Percentiles rank a stretch among this genome's conserved stretches.
Conservation (phyloP, 2,888 invertebrate species). For the Poecilobothrus nobilitatus region DNA sequence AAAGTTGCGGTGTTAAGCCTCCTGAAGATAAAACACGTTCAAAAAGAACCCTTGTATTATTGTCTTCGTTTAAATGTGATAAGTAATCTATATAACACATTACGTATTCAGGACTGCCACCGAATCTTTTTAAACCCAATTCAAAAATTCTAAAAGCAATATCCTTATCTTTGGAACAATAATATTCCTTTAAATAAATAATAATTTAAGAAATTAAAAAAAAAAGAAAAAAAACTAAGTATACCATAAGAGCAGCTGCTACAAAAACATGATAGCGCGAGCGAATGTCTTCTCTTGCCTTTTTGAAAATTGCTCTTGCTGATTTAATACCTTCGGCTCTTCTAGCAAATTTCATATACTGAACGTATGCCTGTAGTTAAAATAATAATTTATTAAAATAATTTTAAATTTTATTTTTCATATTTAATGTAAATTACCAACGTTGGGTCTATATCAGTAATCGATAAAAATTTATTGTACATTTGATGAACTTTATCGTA, state of each 20-base stretch:
- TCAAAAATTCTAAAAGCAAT: slow-evolving; percentile 96
- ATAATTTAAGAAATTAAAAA: neutral
- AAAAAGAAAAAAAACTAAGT: neutral
- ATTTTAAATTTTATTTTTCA: neutral
- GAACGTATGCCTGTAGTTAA: slow-evolving; percentile 74
- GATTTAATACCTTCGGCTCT: slow-evolving; percentile 97
- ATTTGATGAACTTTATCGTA: slow-evolving; percentile 94
- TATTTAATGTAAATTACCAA: slow-evolving; percentile 51
- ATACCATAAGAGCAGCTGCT: slow-evolving; percentile 83
- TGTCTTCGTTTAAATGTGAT: slow-evolving; percentile 98
- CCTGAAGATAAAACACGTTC: slow-evolving; percentile 92
- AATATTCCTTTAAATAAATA: slow-evolving; percentile 61
- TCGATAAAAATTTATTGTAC: slow-evolving; percentile 83
- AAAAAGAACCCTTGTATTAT: slow-evolving; percentile 97
- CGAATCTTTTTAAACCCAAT: slow-evolving; percentile 92
- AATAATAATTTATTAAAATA: slow-evolving; percentile 20
- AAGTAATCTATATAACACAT: slow-evolving; percentile 94
- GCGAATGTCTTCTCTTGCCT: slow-evolving; percentile 80
- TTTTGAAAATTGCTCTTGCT: slow-evolving; percentile 87
- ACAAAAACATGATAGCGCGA: slow-evolving; percentile 91
- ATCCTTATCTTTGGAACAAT: slow-evolving; percentile 95
- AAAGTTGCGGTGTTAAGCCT: slow-evolving; percentile 81
- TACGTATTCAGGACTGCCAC: slow-evolving; percentile 90
- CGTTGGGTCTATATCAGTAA: slow-evolving; percentile 89
- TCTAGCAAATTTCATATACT: slow-evolving; percentile 98